These are phyloP conservation scores for Baccha elongata DNA, from an alignment of 2,888 invertebrate species.

Conservation along the genomic window DNA sequence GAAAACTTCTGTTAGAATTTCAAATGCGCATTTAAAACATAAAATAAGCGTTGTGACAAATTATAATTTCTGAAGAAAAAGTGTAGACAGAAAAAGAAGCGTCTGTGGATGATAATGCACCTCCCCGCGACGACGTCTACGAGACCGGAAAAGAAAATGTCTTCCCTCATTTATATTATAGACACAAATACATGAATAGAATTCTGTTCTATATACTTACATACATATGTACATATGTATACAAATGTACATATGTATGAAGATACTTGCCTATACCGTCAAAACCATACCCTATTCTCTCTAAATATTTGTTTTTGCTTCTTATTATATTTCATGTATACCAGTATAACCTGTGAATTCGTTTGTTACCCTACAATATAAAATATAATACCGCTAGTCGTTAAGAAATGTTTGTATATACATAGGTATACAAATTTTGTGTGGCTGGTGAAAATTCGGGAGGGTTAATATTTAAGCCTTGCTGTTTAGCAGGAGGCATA, in stretches of 20 bases:
- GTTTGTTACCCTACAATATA: conserved; percentile 56
- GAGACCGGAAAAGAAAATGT: conserved; percentile 72
- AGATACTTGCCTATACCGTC: conserved; percentile 76
- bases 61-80: not conserved
- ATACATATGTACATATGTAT: too few species aligned
- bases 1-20: not conserved
- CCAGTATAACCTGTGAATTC: conserved; percentile 23
- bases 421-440: conserved; percentile 32
- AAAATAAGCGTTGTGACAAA: not conserved
- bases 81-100: conserved; percentile 37
- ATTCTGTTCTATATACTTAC: conserved; percentile 78
- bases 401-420: conserved; percentile 46
- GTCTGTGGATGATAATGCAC: conserved; percentile 49
- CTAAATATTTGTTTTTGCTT: conserved; percentile 27
- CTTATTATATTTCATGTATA: conserved; percentile 26
- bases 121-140: conserved; percentile 36
- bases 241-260: too few species aligned
- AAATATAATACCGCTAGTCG: conserved; percentile 25
- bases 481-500: conserved; percentile 62
- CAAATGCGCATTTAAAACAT: not conserved
- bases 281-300: conserved; percentile 75
- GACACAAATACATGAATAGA: conserved; percentile 33
- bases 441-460: conserved; percentile 36
- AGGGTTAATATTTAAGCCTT: conserved; percentile 69
- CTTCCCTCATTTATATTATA: conserved; percentile 64